phyloP scores from a whole-genome alignment of 2,888 invertebrate species.

The Aspidiotus rigidus region DNA sequence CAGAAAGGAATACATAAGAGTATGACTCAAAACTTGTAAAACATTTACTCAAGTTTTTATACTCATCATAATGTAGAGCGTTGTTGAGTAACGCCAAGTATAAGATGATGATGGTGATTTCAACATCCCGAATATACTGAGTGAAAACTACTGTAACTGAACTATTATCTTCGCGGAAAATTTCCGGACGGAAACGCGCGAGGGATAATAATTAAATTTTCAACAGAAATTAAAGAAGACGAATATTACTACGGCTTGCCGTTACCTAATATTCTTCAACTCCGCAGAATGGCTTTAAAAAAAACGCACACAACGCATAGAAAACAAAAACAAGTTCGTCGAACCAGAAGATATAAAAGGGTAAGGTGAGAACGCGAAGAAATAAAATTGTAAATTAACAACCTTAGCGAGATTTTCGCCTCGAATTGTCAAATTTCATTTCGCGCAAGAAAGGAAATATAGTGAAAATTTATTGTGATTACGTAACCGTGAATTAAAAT shows the following conservation, averaged over 20 bases:
- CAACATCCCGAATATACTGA: no score
- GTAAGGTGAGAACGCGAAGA: not conserved
- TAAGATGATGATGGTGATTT: no score
- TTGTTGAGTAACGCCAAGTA: no score
- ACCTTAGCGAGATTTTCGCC: not conserved
- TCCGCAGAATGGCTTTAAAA: not conserved
- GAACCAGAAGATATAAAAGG: not conserved
- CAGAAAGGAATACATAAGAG: no score
- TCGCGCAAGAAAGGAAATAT: conserved; percentile 1
- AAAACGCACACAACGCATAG: not conserved
- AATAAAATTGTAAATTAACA: not conserved
- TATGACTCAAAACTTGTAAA: no score
- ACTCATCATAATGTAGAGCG: no score
- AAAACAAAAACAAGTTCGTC: not conserved
- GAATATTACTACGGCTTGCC: not conserved
- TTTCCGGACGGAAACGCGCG: conserved; percentile 13
- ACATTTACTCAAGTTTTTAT: no score
- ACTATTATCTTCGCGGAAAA: conserved; percentile 5
- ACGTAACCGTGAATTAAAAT: conserved; percentile 4
- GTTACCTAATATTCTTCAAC: not conserved
- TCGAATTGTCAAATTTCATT: not conserved
- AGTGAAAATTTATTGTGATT: conserved; percentile 1
- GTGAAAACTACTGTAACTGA: no score
- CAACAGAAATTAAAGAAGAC: conserved; percentile 9
- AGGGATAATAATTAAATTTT: conserved; percentile 15